phyloP scores from a whole-genome alignment of 2,113 vertebrate species.

The Arothron firmamentum region DNA sequence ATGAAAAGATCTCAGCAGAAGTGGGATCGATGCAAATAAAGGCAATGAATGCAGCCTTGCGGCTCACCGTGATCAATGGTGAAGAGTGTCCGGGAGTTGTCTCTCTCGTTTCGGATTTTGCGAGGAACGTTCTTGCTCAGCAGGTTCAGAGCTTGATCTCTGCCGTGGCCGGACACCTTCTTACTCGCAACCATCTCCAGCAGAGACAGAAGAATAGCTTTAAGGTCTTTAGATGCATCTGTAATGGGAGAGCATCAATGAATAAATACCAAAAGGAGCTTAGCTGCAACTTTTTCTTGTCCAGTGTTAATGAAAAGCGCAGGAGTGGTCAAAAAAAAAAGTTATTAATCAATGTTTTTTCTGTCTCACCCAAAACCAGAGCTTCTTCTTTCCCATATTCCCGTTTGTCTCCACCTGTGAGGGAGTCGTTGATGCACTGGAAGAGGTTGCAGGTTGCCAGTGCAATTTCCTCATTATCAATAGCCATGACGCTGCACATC shows the following conservation, averaged over 20 bases:
- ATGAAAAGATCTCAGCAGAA: background rate
- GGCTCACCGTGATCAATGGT: slow-evolving; percentile 88
- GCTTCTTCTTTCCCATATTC: slow-evolving; percentile 89
- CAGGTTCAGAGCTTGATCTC: slow-evolving; percentile 92
- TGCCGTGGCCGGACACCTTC: slow-evolving; percentile 89
- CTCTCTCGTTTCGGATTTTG: slow-evolving; percentile 75
- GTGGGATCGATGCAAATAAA: background rate
- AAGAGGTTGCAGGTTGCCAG: slow-evolving; percentile 88
- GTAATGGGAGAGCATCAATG: slow-evolving; percentile 6
- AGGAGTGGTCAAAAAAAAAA: background rate
- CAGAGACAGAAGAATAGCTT: slow-evolving; percentile 81
- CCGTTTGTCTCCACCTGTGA: slow-evolving; percentile 82
- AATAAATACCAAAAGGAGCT: background rate
- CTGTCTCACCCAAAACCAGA: slow-evolving; percentile 83
- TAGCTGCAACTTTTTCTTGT: background rate
- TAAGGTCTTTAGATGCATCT: slow-evolving; percentile 89
- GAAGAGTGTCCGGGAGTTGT: slow-evolving; percentile 84
- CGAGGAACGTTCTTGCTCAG: slow-evolving; percentile 91
- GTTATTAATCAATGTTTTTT: background rate
- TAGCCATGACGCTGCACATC: slow-evolving; percentile 87
- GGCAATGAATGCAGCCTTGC: background rate
- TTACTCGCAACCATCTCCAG: slow-evolving; percentile 88
- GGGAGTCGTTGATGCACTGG: slow-evolving; percentile 85
- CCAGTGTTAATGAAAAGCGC: background rate
- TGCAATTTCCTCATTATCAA: slow-evolving; percentile 86